phyloP scores from a whole-genome alignment of 2,113 vertebrate species.

The Archilochus colubris region DNA sequence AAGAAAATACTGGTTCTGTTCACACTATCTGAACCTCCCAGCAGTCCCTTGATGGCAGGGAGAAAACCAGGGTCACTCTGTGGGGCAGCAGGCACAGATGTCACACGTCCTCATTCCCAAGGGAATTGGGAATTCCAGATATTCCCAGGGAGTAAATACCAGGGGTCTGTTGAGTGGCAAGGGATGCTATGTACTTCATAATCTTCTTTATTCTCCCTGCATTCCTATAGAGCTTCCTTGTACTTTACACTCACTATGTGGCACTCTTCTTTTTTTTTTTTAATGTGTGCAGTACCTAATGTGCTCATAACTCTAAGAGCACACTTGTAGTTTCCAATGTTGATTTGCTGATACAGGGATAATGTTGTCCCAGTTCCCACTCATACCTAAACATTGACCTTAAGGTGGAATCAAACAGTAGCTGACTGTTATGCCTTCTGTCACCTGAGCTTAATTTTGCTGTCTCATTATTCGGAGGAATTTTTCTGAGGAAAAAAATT shows the following conservation, averaged over 20 bases:
- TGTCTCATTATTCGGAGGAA: neutral
- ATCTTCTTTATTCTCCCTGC: neutral
- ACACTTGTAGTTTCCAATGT: neutral
- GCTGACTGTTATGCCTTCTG: neutral
- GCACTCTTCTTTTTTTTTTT: neutral
- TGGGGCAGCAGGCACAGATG: neutral
- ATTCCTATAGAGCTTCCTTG: neutral
- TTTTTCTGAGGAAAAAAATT: neutral
- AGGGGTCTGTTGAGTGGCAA: neutral
- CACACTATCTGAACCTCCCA: neutral
- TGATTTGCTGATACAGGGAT: neutral
- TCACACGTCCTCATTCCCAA: neutral
- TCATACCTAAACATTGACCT: neutral
- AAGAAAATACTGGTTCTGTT: neutral
- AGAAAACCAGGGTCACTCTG: neutral
- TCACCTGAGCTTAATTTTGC: neutral
- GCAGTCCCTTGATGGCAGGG: neutral
- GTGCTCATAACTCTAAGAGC: neutral
- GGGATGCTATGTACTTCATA: fast-evolving
- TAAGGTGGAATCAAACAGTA: neutral
- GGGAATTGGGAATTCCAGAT: neutral
- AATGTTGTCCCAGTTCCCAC: neutral
- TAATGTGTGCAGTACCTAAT: neutral
- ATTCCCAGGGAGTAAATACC: neutral
- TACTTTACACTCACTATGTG: neutral